Conservation (phyloP, 2,113 vertebrate genomes). For the Salvelinus alpinus region DNA sequence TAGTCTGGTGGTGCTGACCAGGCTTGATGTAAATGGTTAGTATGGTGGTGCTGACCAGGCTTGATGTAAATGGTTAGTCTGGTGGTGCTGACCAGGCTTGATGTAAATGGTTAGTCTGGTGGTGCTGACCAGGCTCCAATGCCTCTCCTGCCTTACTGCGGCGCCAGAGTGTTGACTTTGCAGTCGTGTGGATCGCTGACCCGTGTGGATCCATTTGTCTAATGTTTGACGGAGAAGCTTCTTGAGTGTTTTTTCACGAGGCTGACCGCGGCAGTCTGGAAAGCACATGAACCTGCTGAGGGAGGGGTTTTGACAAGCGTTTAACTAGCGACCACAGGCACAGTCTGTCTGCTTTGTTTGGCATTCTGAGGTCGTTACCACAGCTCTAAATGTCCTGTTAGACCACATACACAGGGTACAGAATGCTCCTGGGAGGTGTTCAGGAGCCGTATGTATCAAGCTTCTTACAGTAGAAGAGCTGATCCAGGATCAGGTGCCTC, state of each 20-base stretch:
- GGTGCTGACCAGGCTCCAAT: not conserved
- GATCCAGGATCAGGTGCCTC: too few relatives aligned
- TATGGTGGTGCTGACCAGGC: too few relatives aligned
- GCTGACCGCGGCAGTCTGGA: not conserved
- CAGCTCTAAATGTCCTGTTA: slow-evolving; percentile 4
- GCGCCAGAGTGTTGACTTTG: not conserved
- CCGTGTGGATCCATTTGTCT: not conserved
- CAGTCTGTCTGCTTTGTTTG: not conserved
- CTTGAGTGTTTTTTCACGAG: slow-evolving; percentile 2
- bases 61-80: too few relatives aligned
- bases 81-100: too few relatives aligned
- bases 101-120: too few relatives aligned
- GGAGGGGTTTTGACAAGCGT: not conserved
- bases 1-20: too few relatives aligned
- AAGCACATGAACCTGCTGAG: not conserved
- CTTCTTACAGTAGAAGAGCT: too few relatives aligned
- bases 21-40: too few relatives aligned
- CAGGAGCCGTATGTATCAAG: too few relatives aligned
- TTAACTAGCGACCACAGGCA: not conserved
- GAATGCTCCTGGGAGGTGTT: too few relatives aligned
- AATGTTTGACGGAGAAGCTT: slow-evolving; percentile 13
- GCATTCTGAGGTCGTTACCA: not conserved
- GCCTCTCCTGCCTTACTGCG: not conserved
- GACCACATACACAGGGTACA: not conserved
- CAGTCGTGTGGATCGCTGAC: slow-evolving; percentile 3